phyloP scores from a whole-genome alignment of 1,140 invertebrate genomes.

The Nebria ingens region DNA sequence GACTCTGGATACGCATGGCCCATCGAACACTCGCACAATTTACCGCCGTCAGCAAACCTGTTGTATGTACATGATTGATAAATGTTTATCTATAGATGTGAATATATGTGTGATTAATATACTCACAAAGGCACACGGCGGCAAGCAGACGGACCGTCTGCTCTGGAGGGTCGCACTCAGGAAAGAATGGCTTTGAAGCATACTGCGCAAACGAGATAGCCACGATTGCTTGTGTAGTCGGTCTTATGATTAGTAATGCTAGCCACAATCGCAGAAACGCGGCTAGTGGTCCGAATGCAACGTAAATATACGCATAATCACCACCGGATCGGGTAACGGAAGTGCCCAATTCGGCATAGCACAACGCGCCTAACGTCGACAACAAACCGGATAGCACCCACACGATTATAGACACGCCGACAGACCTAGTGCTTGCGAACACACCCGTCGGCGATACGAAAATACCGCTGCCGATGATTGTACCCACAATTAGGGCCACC shows the following conservation, averaged over 20 bases:
- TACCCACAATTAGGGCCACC: conserved; percentile 76
- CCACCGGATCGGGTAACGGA: conserved; percentile 73
- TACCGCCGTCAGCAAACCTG: conserved; percentile 77
- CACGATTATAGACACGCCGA: conserved; percentile 57
- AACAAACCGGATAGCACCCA: conserved; percentile 64
- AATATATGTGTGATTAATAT: conserved; percentile 7
- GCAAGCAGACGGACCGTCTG: conserved; percentile 57
- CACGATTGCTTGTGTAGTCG: conserved; percentile 72
- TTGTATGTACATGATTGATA: background rate
- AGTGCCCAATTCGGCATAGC: conserved; percentile 78
- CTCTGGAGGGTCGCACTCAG: conserved; percentile 54
- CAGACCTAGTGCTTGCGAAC: conserved; percentile 50
- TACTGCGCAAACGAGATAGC: conserved; percentile 73
- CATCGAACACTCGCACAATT: conserved; percentile 82
- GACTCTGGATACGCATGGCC: conserved; percentile 81
- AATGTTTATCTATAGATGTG: background rate
- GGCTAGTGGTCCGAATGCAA: conserved; percentile 78
- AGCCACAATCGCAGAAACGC: conserved; percentile 85
- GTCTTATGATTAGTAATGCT: conserved; percentile 72
- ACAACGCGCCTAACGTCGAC: conserved; percentile 65
- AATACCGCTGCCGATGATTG: conserved; percentile 75
- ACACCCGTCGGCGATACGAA: conserved; percentile 71
- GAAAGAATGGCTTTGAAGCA: conserved; percentile 73
- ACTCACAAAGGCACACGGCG: conserved; percentile 67
- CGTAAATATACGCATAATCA: conserved; percentile 80